Evolutionary conservation across 2,113 vertebrate genomes (phyloP), one percentile per base, ranked within the genome.

Genomic region (Chaenocephalus aceratus): DNA sequence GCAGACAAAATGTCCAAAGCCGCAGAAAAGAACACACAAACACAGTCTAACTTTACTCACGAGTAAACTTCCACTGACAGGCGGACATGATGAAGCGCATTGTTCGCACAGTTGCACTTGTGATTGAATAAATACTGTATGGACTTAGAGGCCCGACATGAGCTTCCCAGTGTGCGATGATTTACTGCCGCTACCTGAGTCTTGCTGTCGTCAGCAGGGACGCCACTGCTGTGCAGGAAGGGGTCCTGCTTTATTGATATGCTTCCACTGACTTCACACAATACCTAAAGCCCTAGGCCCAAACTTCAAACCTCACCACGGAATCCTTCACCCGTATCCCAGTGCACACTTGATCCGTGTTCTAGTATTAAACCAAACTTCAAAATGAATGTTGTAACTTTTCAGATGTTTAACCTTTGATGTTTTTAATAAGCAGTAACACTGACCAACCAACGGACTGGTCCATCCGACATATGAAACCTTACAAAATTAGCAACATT

Each of bases 71-170:
- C 21, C 67, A 15, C 49, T 63, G 79, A 82, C 70, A 75, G 54
- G 71, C 6, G 0, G 23, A n/a, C 73, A 51, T 68, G 63, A 79
- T n/a, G 6, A 77, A 69, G 36, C 49, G 21, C 0, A 13, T 49
- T 46, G 66, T 75, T 66, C 2, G 30, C 74, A 49, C 53, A 82
- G 84, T 62, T 86, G 66, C 60, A 53, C 65, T 79, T 59, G 45
- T 72, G 76, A 86, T 67, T 86, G 62, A 86, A 79, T 79, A 72
- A 82, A 77, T 75, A 41, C 15, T 53, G 62, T 66, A 68, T 68
- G 30, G 71, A 45, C 69, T 57, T 18, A 72, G 16, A 58, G 76
- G 21, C 68, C 34, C 45, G 80, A 76, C 80, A 72, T 2, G 0
- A 46, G 60, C 75, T 51, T 82, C 79, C 65, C 70, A 41, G 65